phyloP scores from a whole-genome alignment of 2,888 invertebrate species.

The Deroplatys truncata region DNA sequence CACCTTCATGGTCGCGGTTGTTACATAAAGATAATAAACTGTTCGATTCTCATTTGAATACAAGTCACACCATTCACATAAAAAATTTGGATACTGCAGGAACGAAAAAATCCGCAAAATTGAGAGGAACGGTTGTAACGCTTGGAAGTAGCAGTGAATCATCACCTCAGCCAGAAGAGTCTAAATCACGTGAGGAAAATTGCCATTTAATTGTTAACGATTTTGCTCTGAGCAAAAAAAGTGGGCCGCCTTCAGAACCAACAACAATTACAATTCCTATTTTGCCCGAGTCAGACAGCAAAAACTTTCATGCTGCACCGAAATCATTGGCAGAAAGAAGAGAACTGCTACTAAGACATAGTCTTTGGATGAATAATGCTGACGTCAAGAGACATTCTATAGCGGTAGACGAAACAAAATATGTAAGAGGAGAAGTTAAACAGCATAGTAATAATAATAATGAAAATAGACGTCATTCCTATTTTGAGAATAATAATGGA shows the following conservation, averaged over 20 bases:
- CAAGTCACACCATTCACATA: constrained; percentile 5
- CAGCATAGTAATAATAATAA: not conserved
- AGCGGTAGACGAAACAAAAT: constrained; percentile 49
- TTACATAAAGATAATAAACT: not conserved
- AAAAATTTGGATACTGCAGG: not conserved
- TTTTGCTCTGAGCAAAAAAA: not conserved
- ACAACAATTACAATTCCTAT: constrained; percentile 25
- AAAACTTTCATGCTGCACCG: not conserved
- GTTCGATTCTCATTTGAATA: not conserved
- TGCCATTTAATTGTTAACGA: not conserved
- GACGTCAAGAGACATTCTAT: constrained; percentile 53
- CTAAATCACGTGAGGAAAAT: not conserved
- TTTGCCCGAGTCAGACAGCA: not conserved
- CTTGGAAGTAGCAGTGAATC: not conserved
- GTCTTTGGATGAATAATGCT: constrained; percentile 29
- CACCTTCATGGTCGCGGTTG: constrained; percentile 36
- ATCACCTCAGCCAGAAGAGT: not conserved
- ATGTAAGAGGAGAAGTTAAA: constrained; percentile 13
- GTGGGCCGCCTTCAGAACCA: constrained; percentile 5
- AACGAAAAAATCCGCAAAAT: not conserved
- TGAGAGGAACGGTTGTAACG: constrained; percentile 22
- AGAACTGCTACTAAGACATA: not conserved
- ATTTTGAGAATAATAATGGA: not conserved
- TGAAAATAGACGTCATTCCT: not conserved
- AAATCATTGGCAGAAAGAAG: not conserved